Evolutionary conservation across 2,797 vertebrate genomes (phyloP).

Genomic region (Hydrocynus forskahlii): DNA sequence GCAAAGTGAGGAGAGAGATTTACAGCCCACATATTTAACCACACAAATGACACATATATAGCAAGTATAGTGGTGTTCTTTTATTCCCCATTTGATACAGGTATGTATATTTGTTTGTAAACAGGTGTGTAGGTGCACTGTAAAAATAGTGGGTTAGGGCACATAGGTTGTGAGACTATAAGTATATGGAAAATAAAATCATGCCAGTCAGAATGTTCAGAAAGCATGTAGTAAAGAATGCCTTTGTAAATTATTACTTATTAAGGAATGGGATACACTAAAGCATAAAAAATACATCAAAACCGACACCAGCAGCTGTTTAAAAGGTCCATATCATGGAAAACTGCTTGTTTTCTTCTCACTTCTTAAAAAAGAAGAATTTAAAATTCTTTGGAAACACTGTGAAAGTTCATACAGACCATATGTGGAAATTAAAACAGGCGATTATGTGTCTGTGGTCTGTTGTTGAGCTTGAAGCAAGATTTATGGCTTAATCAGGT

Average conservation of each 20-base stretch:
- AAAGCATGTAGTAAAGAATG: not conserved
- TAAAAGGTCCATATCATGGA: not conserved
- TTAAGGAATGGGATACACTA: not conserved
- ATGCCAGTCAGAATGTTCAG: not conserved
- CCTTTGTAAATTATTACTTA: not conserved
- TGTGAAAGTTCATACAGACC: too few relatives aligned
- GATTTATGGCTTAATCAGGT: too few relatives aligned
- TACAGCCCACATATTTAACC: slow-evolving; percentile 58
- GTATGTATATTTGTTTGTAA: slow-evolving; percentile 41
- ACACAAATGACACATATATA: slow-evolving; percentile 57
- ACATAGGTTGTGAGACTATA: not conserved
- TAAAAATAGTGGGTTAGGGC: not conserved
- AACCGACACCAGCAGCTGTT: not conserved
- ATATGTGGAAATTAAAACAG: too few relatives aligned
- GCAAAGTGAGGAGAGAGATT: slow-evolving; percentile 51
- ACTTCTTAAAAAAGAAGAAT: too few relatives aligned
- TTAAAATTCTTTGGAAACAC: too few relatives aligned
- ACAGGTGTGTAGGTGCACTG: slow-evolving; percentile 14
- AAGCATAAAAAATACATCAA: not conserved
- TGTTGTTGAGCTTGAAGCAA: too few relatives aligned
- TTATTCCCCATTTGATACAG: slow-evolving; percentile 9
- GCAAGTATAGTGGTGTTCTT: slow-evolving; percentile 33
- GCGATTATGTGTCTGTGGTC: too few relatives aligned
- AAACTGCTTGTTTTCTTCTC: too few relatives aligned
- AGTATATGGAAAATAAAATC: not conserved